These are phyloP conservation scores for Mustela nigripes DNA, from an alignment of 2,113 vertebrate species.

Conservation along the genomic window DNA sequence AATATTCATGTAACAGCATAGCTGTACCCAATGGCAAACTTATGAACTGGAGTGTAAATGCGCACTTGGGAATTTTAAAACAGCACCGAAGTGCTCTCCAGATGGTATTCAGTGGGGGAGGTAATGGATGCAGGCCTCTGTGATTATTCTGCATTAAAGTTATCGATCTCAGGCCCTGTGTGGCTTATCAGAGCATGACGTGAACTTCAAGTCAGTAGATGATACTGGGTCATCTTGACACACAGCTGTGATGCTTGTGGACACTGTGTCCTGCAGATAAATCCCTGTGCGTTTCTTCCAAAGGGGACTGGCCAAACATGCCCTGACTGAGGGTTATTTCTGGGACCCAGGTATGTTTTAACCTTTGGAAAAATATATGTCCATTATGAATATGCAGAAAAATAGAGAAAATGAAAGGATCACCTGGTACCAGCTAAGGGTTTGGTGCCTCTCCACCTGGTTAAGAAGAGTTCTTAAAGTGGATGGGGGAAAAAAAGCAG, in stretches of 20 bases:
- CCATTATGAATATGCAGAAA: neutral
- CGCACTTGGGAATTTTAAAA: neutral
- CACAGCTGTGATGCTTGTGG: fast-evolving
- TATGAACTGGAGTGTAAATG: neutral
- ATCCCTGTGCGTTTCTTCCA: neutral
- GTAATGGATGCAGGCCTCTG: neutral
- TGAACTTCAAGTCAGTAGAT: neutral
- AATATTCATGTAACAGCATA: neutral
- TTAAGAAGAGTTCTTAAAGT: neutral
- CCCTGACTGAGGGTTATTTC: neutral
- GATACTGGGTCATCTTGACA: neutral
- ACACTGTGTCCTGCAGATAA: fast-evolving
- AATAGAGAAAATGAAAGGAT: neutral
- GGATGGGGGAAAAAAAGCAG: neutral
- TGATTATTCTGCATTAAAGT: neutral
- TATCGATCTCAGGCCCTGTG: fast-evolving
- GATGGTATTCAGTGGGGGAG: neutral
- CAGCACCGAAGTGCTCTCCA: fast-evolving
- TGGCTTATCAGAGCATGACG: neutral
- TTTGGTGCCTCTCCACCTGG: neutral
- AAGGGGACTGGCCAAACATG: fast-evolving
- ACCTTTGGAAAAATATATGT: neutral
- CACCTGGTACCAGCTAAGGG: neutral
- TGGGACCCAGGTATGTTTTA: neutral
- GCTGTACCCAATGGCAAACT: fast-evolving